Conservation (phyloP, 1,140 invertebrate genomes). For the Zelostemma sp. region DNA sequence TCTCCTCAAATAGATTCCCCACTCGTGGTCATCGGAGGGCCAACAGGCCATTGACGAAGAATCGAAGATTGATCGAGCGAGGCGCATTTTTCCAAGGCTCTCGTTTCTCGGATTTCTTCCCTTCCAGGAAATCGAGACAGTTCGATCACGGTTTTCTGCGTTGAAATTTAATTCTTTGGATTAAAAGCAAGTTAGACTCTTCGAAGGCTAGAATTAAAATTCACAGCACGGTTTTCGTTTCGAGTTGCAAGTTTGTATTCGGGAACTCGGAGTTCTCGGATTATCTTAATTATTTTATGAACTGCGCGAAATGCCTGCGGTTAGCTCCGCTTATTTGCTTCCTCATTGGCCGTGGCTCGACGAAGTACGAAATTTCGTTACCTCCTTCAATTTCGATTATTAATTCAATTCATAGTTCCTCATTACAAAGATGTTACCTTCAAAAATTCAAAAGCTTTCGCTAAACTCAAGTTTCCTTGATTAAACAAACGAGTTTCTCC, state of each 20-base stretch:
- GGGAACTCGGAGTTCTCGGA: neutral
- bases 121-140: too few species aligned
- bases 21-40: constrained; percentile 56
- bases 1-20: constrained; percentile 68
- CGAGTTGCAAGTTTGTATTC: neutral
- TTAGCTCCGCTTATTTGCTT: constrained; percentile 5
- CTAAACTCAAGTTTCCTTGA: too few species aligned
- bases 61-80: constrained; percentile 52
- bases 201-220: too few species aligned
- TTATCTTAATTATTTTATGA: neutral
- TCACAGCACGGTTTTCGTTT: too few species aligned
- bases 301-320: neutral
- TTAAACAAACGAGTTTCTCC: too few species aligned
- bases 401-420: too few species aligned
- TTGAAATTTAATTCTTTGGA: too few species aligned
- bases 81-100: constrained; percentile 3
- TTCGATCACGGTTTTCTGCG: too few species aligned
- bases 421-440: too few species aligned
- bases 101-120: too few species aligned
- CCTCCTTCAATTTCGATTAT: neutral
- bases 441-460: too few species aligned
- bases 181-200: too few species aligned
- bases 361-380: neutral
- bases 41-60: constrained; percentile 56
- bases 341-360: neutral